Evolutionary conservation across 2,113 vertebrate genomes (phyloP), one percentile per base, ranked within the genome.

Genomic region (Thamnaconus septentrionalis): DNA sequence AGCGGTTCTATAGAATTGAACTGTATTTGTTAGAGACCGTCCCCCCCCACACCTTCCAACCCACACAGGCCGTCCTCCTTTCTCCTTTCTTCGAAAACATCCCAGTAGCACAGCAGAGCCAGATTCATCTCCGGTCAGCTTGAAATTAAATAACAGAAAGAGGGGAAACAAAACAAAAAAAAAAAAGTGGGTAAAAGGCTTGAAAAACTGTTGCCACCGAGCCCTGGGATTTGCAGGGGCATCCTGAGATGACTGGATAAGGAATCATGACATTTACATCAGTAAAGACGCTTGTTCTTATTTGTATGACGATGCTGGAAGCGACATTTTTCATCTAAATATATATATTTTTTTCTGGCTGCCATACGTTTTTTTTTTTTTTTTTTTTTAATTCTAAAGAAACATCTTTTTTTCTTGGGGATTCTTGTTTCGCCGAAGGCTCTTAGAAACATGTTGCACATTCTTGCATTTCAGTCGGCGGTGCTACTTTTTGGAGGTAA

Each of bases 361-460:
- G 18, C 18, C 18, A 31, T 31, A 31, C 18, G 18, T 31, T 31
- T 31, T 31, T 31, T 31, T 31, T 31, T 31, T 31, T 31, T 31
- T 31, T 31, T 31, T 31, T 31, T 31, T 31, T 31, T 31, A 1
- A 31, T 31, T 31, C 1, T 31, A 31, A 31, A 47, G 56, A 44
- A 39, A 41, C 6, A 9, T 71, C 58, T 60, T 69, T 8, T 56
- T 42, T 57, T 42, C 40, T 6, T 53, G 56, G 56, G 53, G 56
- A 76, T 72, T 66, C 31, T 61, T 60, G 8, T 79, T 84, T 78
- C 80, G 63, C 61, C 58, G 7, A 58, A 41, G 52, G 56, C 68
- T 60, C 62, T 60, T 75, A 76, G 68, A 88, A 92, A 92, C 90
- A 92, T 92, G 91, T 91, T 91, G 89, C 88, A 79, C 58, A 73